Percentiles rank a stretch among this genome's conserved stretches.
Conservation (phyloP, 2,113 vertebrate species). For the Tauraco erythrolophus region DNA sequence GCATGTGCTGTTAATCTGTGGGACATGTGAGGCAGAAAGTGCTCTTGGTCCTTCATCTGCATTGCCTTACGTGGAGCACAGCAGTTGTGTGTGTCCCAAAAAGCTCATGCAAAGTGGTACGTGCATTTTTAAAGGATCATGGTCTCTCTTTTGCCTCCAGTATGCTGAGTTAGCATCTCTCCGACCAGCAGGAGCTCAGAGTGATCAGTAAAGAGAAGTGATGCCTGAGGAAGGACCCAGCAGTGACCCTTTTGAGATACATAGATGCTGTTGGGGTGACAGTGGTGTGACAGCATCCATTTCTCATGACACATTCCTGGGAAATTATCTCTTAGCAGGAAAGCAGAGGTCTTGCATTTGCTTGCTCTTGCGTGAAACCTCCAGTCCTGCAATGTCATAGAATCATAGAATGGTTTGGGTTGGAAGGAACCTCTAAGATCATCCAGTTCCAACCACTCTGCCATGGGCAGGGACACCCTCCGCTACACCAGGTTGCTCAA, state of each 20-base stretch:
- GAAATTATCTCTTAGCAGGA: neutral
- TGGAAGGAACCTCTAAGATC: too few relatives aligned
- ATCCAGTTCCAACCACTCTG: too few relatives aligned
- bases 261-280: neutral
- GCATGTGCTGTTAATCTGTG: neutral
- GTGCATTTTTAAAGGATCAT: neutral
- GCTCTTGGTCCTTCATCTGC: neutral
- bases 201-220: neutral
- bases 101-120: neutral
- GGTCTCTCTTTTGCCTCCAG: neutral
- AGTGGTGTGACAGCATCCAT: neutral
- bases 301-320: rapidly evolving
- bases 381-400: neutral
- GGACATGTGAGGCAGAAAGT: neutral
- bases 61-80: neutral
- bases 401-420: too few relatives aligned
- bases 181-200: neutral
- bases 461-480: too few relatives aligned
- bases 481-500: too few relatives aligned
- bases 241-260: neutral
- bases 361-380: neutral
- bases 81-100: neutral
- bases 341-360: neutral
- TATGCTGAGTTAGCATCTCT: neutral
- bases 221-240: neutral